Base-by-base conservation (phyloP, 2,113 vertebrate species). In the Garra rufa region DNA sequence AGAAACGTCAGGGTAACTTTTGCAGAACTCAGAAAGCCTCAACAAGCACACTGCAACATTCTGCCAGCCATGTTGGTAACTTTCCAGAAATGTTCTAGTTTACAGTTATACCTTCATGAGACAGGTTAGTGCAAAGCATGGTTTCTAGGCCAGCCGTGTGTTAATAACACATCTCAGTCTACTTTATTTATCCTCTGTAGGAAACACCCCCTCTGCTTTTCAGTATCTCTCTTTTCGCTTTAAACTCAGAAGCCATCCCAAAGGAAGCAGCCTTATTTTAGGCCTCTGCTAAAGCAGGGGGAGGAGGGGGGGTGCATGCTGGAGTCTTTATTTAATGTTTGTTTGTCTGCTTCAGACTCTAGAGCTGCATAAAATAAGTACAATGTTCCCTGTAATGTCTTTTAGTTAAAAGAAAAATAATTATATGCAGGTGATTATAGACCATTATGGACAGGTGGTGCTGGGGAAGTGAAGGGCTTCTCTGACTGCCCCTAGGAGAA, bases 261-360 rank as follows among this genome's bases (percentile, higher is more conserved):
- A 19, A 81, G 86, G 84, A 87, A 55, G 43, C 52, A 50, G 63
- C 63, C 83, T 82, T 85, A 86, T 84, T 87, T 77, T 82, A 79
- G 43, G 83, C 79, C 63, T 46, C n/a, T 43, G 44, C 43, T 43
- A 15, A 52, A 74, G 78, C 14, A 26, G 55, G 5, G 46, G n/a
- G 15, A 13, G 17, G 46, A 59, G 44, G 15, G 50, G 14, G 13
- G 46, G 14, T 3, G 55, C 48, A 75, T 19, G 15, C 44, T 75
- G 44, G 73, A 52, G 73, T 19, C 24, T 13, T 61, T 26, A 17
- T 74, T 48, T 48, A 50, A 75, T 75, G 26, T 75, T 44, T 75
- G 9, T 28, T 63, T 63, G 59, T 63, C 24, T 28, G 59, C 14
- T 28, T 28, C 59, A 28, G 24, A 15, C 10, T 28, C 26, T 26